A percentile compares a stretch with the other conserved stretches of the same genome.
phyloP scores from a whole-genome alignment of 2,888 invertebrate species.

The Lasioglossum morio region DNA sequence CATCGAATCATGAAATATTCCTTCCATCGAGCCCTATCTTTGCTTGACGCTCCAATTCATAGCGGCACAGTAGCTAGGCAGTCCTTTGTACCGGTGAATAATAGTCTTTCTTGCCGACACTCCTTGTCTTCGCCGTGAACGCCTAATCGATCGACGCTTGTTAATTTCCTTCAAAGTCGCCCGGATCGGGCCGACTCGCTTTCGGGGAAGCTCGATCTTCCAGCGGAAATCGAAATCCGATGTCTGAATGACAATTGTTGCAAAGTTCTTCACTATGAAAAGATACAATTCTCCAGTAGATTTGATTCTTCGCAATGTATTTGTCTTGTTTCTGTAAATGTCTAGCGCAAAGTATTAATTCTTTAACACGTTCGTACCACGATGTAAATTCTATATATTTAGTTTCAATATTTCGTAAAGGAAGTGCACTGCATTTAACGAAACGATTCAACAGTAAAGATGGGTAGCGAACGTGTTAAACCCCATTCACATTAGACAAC shows the following conservation, averaged over 20 bases:
- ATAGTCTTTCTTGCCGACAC: constrained; percentile 11
- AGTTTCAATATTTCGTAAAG: no score
- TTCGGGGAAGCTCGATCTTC: constrained; percentile 7
- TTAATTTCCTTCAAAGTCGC: constrained; percentile 9
- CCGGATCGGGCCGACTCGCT: background rate
- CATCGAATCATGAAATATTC: constrained; percentile 62
- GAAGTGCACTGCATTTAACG: no score
- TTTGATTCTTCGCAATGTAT: background rate
- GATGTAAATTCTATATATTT: no score
- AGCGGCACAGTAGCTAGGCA: background rate
- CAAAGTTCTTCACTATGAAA: background rate
- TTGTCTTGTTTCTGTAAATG: background rate
- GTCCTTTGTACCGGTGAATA: constrained; percentile 40
- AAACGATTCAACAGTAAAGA: background rate
- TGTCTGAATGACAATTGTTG: background rate
- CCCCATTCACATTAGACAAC: background rate
- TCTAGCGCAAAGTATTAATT: no score
- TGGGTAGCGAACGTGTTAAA: background rate
- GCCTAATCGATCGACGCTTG: constrained; percentile 23
- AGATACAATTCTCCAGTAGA: background rate
- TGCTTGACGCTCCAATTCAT: constrained; percentile 10
- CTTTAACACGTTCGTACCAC: no score
- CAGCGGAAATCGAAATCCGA: background rate
- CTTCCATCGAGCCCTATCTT: background rate
- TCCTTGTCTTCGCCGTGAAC: background rate